A percentile compares a stretch with the other conserved stretches of the same genome.
These are phyloP conservation scores for Drosophila pseudotalamancana DNA, from an alignment of 2,888 invertebrate genomes.

Conservation along the genomic window DNA sequence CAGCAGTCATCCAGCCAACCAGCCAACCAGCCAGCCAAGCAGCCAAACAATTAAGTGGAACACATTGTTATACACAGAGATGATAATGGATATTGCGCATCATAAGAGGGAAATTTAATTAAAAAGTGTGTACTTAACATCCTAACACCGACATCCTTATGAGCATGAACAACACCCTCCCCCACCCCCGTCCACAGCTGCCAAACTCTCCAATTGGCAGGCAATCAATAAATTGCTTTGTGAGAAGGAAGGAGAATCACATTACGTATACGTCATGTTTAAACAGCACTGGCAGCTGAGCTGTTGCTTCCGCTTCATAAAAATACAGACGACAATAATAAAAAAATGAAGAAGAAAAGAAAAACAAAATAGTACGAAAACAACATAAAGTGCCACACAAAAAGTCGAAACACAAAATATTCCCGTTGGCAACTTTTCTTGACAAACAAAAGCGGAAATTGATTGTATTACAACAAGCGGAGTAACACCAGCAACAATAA, in stretches of 20 bases:
- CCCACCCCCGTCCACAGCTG: no score
- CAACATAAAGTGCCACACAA: conserved; percentile 45
- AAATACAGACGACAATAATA: conserved; percentile 38
- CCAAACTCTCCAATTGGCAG: no score
- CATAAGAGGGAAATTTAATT: conserved; percentile 65
- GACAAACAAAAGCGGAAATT: conserved; percentile 77
- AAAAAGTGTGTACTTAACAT: conserved; percentile 62
- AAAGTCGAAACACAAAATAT: conserved; percentile 56
- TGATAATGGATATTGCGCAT: conserved; percentile 64
- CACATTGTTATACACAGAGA: conserved; percentile 47
- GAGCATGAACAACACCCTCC: background rate
- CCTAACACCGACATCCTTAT: conserved; percentile 16
- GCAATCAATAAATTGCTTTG: conserved; percentile 48
- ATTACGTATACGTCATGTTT: conserved; percentile 70
- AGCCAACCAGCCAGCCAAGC: no score
- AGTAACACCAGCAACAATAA: conserved; percentile 25
- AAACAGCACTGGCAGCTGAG: conserved; percentile 59
- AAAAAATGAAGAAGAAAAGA: conserved; percentile 5
- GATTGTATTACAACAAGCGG: conserved; percentile 68
- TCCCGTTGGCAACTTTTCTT: conserved; percentile 59
- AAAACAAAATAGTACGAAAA: conserved; percentile 32
- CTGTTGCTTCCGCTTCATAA: conserved; percentile 73
- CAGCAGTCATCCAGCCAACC: no score
- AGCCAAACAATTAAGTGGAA: conserved; percentile 55
- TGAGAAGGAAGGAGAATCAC: background rate